Evolutionary conservation across 2,797 vertebrate genomes (phyloP), one percentile per base, ranked within the genome.

Genomic region (Lerista edwardsae): DNA sequence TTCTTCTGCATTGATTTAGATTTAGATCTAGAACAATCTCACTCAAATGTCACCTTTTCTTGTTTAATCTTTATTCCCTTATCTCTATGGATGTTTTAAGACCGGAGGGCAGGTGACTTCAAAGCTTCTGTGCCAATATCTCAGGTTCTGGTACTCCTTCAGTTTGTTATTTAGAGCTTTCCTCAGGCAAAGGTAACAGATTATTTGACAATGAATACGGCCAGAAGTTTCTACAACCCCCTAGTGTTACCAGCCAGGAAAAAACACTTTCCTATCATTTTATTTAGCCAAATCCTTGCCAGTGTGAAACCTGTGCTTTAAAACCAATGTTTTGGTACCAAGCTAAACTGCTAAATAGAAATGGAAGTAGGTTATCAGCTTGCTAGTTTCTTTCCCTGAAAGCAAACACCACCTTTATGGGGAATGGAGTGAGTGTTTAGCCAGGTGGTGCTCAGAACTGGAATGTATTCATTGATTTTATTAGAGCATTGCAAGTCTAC

Each of bases 161-260:
- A n/a, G n/a, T n/a, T 44, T 44, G 41, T 44, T 44, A 44, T 9
- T 44, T 44, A 4, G 4, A 27, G 11, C 29, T 47, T 72, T 44
- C 27, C 6, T 44, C 25, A 25, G 39, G 5, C 17, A 41, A 71
- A 36, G 39, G 68, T 41, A 71, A 8, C 34, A 71, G 39, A 6
- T 44, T 21, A 11, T 72, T 11, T 72, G 23, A 11, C 41, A 21
- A 9, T 29, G 41, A 11, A 44, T 62, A 39, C 25, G 41, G 34
- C 21, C 4, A 1, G 23, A 59, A 0, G 59, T 61, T 0, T 76
- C 67, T n/a, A 62, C 12, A 36, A 3, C 3, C 6, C 3, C 1
- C 8, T 7, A n/a, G 67, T 68, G 1, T n/a, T 80, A 61, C 8
- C 17, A 76, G 10, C 36, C 39, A 21, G 41, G 21, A 4, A 65